Evolutionary conservation across 2,113 vertebrate genomes (phyloP).

Genomic region (Eolophus roseicapilla): DNA sequence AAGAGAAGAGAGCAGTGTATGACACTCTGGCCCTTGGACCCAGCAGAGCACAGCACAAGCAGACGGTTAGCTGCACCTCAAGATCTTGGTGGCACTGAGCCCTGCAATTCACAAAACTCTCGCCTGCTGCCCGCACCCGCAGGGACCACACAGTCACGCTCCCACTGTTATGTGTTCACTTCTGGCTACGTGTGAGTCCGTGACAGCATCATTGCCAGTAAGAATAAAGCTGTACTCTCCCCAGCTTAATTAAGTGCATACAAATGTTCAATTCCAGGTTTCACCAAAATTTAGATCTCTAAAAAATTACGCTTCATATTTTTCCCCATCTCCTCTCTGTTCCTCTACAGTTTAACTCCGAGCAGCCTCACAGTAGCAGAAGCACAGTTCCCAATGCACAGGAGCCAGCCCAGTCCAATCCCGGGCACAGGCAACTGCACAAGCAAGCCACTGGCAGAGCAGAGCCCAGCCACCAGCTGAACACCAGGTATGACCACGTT

Average conservation of each 20-base stretch:
- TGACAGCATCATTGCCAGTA: accelerated
- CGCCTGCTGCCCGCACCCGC: accelerated
- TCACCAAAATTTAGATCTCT: not conserved
- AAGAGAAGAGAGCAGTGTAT: not conserved
- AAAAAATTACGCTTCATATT: not conserved
- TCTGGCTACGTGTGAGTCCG: accelerated
- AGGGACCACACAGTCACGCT: accelerated
- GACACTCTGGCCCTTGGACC: not conserved
- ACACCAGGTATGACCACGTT: accelerated
- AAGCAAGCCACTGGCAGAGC: not conserved
- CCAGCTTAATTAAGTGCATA: not conserved
- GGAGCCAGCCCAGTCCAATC: not conserved
- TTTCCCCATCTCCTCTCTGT: not conserved
- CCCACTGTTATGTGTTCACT: accelerated
- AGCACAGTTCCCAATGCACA: accelerated
- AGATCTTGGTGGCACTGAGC: not conserved
- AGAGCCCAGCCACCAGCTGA: not conserved
- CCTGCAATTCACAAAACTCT: not conserved
- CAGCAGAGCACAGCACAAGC: not conserved
- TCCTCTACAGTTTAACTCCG: not conserved
- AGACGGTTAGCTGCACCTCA: accelerated
- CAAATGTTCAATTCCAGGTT: not conserved
- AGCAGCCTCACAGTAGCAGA: not conserved
- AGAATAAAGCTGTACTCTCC: not conserved
- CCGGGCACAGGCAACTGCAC: accelerated